A percentile compares a stretch with the other conserved stretches of the same genome.
These are phyloP conservation scores for Brachirus orientalis DNA, from an alignment of 2,113 vertebrate species.

Conservation along the genomic window DNA sequence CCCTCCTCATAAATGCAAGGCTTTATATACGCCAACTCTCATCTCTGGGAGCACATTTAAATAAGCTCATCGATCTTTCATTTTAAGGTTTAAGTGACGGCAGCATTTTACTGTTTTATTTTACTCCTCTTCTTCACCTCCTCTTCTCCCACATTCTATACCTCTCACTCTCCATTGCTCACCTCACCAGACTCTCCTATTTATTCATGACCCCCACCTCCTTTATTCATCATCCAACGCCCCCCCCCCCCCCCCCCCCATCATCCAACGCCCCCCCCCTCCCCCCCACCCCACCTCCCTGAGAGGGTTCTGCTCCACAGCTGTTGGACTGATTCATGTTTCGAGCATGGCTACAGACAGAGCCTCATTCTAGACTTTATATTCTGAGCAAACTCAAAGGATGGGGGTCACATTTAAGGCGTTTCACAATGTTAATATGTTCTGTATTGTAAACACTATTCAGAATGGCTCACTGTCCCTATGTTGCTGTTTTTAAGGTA, in stretches of 20 bases:
- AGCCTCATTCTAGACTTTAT: constrained; percentile 28
- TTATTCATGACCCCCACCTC: constrained; percentile 57
- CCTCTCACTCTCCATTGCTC: constrained; percentile 60
- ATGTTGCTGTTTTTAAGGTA: too few relatives aligned
- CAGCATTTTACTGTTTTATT: constrained; percentile 78
- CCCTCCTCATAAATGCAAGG: constrained; percentile 72
- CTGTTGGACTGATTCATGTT: constrained; percentile 64
- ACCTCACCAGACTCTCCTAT: constrained; percentile 47
- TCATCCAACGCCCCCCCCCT: not conserved
- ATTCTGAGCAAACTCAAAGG: constrained; percentile 38
- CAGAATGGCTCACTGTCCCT: not conserved
- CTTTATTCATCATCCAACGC: constrained; percentile 2
- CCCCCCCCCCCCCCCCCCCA: not conserved
- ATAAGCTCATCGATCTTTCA: constrained; percentile 83
- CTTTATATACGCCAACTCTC: constrained; percentile 76
- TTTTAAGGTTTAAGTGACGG: constrained; percentile 80
- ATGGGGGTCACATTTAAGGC: constrained; percentile 21
- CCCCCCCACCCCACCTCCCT: constrained; percentile 31
- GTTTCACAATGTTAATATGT: constrained; percentile 45
- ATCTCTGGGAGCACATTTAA: constrained; percentile 79
- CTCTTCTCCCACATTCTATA: not conserved
- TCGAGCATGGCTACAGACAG: constrained; percentile 34
- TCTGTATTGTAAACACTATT: not conserved
- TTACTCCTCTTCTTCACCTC: not conserved
- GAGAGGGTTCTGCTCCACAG: constrained; percentile 59